Conservation (phyloP, 2,797 vertebrate species). For the Halcyon badia region DNA sequence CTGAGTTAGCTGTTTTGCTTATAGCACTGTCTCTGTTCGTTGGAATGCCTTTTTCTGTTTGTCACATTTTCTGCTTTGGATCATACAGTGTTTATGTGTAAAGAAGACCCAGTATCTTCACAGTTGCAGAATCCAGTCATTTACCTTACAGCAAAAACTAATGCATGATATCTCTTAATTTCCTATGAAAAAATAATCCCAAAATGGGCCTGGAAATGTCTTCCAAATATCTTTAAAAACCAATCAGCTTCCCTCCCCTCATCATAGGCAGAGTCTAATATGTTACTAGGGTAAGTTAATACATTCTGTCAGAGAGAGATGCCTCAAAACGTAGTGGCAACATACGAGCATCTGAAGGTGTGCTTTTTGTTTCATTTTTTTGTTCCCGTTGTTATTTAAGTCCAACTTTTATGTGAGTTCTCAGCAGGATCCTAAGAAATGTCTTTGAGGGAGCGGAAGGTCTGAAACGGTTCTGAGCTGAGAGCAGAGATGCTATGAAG, state of each 20-base stretch:
- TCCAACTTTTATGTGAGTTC: neutral
- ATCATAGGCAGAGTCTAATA: neutral
- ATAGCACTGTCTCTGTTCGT: neutral
- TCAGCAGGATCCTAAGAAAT: neutral
- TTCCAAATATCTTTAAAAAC: neutral
- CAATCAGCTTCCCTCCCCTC: neutral
- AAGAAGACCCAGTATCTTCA: neutral
- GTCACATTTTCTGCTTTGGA: neutral
- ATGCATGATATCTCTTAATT: neutral
- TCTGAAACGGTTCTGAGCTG: neutral
- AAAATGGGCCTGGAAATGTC: neutral
- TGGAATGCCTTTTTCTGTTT: neutral
- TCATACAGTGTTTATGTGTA: neutral
- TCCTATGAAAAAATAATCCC: neutral
- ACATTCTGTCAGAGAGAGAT: neutral
- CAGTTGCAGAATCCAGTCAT: neutral
- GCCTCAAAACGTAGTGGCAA: neutral
- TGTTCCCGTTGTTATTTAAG: neutral
- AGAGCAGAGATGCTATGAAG: neutral
- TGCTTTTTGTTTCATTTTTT: neutral
- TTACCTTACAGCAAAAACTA: neutral
- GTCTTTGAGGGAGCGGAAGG: neutral
- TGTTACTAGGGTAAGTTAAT: neutral
- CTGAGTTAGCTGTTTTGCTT: neutral
- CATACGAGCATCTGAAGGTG: neutral